Conservation (phyloP, 2,888 invertebrate genomes). For the Oscheius sp. region DNA sequence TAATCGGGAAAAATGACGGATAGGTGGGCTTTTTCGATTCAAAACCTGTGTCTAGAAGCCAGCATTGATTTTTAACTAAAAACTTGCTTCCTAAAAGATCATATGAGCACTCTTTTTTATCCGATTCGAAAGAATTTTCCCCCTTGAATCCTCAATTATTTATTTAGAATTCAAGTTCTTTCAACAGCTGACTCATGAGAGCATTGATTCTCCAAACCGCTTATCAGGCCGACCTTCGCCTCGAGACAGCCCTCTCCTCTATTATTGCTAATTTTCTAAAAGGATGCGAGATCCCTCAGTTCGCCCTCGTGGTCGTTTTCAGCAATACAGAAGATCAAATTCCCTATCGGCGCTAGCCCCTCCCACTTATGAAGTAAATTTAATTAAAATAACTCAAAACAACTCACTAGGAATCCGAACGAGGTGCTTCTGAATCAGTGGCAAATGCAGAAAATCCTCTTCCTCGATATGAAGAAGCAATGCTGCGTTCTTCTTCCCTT, state of each 20-base stretch:
- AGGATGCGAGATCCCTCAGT: not conserved
- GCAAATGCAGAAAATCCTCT: not conserved
- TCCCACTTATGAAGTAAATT: not conserved
- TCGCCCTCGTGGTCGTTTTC: not conserved
- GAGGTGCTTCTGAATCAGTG: not conserved
- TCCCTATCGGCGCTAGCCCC: not conserved
- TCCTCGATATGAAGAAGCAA: not conserved
- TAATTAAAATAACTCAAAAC: not conserved
- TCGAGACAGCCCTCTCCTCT: no score
- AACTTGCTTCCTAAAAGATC: not conserved
- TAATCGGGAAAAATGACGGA: conserved; percentile 1
- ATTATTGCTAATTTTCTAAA: not conserved
- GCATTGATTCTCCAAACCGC: not conserved
- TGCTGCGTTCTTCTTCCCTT: conserved; percentile 12
- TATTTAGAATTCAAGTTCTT: not conserved
- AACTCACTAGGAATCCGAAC: not conserved
- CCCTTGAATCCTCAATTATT: not conserved
- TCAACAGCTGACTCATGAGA: not conserved
- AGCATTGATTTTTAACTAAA: no score
- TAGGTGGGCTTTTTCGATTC: not conserved
- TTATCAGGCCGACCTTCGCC: no score
- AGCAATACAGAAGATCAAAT: not conserved
- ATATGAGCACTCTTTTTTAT: not conserved
- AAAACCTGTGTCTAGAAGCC: no score
- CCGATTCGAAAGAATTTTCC: not conserved